phyloP scores from a whole-genome alignment of 2,888 invertebrate species.

The Cheilosia variabilis region DNA sequence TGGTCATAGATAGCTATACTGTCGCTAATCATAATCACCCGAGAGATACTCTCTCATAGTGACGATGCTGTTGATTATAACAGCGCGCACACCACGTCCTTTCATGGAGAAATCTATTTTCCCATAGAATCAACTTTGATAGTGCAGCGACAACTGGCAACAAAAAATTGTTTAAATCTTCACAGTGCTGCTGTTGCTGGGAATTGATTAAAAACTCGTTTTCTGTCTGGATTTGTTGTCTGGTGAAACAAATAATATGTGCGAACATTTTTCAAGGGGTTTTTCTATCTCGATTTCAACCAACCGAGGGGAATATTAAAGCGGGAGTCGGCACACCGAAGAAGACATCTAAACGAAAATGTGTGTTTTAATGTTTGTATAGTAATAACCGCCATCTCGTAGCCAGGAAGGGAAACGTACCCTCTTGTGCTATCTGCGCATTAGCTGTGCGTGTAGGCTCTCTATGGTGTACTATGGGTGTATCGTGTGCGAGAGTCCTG shows the following conservation, averaged over 20 bases:
- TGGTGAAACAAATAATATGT: slow-evolving; percentile 61
- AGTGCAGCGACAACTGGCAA: slow-evolving; percentile 11
- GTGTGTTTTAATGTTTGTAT: slow-evolving; percentile 32
- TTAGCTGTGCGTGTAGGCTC: slow-evolving; percentile 1
- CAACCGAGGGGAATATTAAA: slow-evolving; percentile 67
- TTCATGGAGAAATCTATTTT: slow-evolving; percentile 73
- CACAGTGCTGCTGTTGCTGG: slow-evolving; percentile 20
- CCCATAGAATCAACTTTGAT: slow-evolving; percentile 70
- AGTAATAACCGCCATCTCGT: slow-evolving; percentile 57
- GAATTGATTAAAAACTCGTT: slow-evolving; percentile 73
- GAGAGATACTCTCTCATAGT: slow-evolving; percentile 54
- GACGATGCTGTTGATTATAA: slow-evolving; percentile 63
- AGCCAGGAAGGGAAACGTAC: slow-evolving; percentile 63
- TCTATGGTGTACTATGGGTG: slow-evolving; percentile 23
- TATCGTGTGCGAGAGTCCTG: slow-evolving; percentile 60
- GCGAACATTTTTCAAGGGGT: slow-evolving; percentile 66
- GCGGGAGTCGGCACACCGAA: slow-evolving; percentile 42
- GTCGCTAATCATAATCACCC: slow-evolving; percentile 74
- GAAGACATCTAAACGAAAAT: slow-evolving; percentile 52
- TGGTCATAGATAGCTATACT: slow-evolving; percentile 60
- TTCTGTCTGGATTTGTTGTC: slow-evolving; percentile 47
- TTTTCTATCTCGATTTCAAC: slow-evolving; percentile 62
- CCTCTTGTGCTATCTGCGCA: not conserved
- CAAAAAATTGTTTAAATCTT: slow-evolving; percentile 62
- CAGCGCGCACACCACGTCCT: slow-evolving; percentile 64